Evolutionary conservation across 2,888 invertebrate genomes (phyloP).

Genomic region (Epistrophella euchroma): DNA sequence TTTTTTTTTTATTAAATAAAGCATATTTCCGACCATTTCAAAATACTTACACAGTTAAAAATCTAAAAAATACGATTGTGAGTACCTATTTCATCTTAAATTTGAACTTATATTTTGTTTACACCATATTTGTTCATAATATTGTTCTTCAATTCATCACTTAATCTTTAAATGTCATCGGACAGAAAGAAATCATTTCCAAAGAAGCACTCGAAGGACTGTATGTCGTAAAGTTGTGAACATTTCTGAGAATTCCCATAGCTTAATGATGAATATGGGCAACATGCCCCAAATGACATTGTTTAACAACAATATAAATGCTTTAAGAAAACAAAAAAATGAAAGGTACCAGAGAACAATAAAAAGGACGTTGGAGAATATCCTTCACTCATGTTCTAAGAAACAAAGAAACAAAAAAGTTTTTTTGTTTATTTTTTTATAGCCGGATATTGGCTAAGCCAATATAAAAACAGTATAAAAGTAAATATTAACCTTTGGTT

Average conservation of each 20-base stretch:
- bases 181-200: neutral
- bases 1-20: no score
- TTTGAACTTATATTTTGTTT: no score
- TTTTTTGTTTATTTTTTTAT: neutral
- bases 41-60: no score
- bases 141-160: neutral
- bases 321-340: neutral
- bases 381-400: neutral
- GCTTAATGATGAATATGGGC: constrained; percentile 44
- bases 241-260: constrained; percentile 27
- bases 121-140: no score
- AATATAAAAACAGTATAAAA: constrained; percentile 10
- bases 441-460: neutral
- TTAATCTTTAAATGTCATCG: neutral
- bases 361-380: constrained; percentile 40
- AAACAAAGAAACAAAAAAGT: neutral
- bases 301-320: constrained; percentile 23
- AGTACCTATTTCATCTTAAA: no score
- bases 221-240: constrained; percentile 20
- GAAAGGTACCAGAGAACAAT: constrained; percentile 22
- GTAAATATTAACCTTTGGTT: neutral
- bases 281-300: constrained; percentile 22
- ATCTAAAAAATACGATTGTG: no score
- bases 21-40: no score
- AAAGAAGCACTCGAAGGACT: constrained; percentile 11